Percentiles rank a stretch among this genome's conserved stretches.
These are phyloP conservation scores for Lacerta bilineata DNA, from an alignment of 2,797 vertebrate species.

Conservation along the genomic window DNA sequence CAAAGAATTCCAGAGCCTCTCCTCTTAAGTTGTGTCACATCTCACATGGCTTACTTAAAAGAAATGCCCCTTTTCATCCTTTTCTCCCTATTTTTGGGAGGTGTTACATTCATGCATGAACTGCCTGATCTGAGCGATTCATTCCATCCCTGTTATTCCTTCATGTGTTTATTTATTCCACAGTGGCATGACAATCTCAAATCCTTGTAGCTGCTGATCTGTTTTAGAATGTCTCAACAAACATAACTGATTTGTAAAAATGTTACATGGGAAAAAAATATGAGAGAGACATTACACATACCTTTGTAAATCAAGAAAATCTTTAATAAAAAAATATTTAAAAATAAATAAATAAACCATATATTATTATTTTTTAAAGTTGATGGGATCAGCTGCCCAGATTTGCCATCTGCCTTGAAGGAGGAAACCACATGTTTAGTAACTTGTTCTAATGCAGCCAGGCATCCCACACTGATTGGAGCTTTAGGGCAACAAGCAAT, in stretches of 20 bases:
- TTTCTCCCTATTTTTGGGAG: not conserved
- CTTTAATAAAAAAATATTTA: not conserved
- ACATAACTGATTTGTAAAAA: too few species aligned
- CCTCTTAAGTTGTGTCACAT: not conserved
- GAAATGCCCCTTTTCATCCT: rapidly evolving
- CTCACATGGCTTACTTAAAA: not conserved
- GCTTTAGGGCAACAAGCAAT: not conserved
- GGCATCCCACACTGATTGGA: rapidly evolving
- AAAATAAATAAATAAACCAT: rapidly evolving
- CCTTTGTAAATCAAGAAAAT: too few species aligned
- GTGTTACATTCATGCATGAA: not conserved
- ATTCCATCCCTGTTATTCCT: rapidly evolving
- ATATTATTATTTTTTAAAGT: not conserved
- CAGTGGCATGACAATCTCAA: not conserved
- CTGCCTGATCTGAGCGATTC: not conserved
- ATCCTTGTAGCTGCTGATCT: not conserved
- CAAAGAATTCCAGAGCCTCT: not conserved
- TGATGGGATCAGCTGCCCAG: not conserved
- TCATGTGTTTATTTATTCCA: not conserved
- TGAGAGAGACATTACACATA: too few species aligned
- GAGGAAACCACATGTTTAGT: slow-evolving; percentile 34
- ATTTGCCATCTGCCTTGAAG: not conserved
- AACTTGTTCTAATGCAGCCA: slow-evolving; percentile 37
- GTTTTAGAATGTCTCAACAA: not conserved
- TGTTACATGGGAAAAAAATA: too few species aligned